These are phyloP conservation scores for Dioctria linearis DNA, from an alignment of 2,888 invertebrate genomes.

Conservation along the genomic window DNA sequence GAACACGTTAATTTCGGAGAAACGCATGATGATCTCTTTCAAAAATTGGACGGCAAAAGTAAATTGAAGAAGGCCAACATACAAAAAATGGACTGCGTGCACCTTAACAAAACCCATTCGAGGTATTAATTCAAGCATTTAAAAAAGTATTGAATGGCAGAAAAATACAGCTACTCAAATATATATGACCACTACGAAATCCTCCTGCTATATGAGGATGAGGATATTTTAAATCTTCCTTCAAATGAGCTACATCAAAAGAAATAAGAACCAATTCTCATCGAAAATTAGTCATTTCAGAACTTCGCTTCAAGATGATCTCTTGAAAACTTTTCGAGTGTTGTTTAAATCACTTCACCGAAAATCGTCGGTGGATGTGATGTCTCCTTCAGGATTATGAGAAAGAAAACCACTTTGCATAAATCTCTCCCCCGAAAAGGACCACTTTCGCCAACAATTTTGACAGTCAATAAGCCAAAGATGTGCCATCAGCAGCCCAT, in stretches of 20 bases:
- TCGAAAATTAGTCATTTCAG: conserved; percentile 13
- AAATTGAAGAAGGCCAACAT: conserved; percentile 66
- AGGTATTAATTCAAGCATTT: too few relatives aligned
- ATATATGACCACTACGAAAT: too few relatives aligned
- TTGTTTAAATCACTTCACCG: conserved; percentile 28
- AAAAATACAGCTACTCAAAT: too few relatives aligned
- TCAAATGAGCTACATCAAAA: background rate
- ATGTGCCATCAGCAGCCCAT: conserved; percentile 26
- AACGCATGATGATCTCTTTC: conserved; percentile 65
- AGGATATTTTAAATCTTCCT: too few relatives aligned
- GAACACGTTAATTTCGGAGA: conserved; percentile 65
- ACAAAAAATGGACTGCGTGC: conserved; percentile 61
- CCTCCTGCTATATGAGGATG: too few relatives aligned
- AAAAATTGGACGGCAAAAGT: conserved; percentile 60
- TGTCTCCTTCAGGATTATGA: conserved; percentile 13
- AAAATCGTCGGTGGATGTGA: conserved; percentile 5
- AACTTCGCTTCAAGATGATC: background rate
- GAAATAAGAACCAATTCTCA: background rate
- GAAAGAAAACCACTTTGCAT: conserved; percentile 51
- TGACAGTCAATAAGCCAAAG: conserved; percentile 32
- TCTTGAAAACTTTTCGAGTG: conserved; percentile 34
- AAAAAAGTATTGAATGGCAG: too few relatives aligned
- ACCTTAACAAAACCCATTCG: too few relatives aligned
- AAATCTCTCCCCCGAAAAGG: conserved; percentile 12
- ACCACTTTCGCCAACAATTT: conserved; percentile 35